Percentiles rank a stretch among this genome's conserved stretches.
Conservation (phyloP, 2,888 invertebrate genomes). For the Baccha elongata region DNA sequence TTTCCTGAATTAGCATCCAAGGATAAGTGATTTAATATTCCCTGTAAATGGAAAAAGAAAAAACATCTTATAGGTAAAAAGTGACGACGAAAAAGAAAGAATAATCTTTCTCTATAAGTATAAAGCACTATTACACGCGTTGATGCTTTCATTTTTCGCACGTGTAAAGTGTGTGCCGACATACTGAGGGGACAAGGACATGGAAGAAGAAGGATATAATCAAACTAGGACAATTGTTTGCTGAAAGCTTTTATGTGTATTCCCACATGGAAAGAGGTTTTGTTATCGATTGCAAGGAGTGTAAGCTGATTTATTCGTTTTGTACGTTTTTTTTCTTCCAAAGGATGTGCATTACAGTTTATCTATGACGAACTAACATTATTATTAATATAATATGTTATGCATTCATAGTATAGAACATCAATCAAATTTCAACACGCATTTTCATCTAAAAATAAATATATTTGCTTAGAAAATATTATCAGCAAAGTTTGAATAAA, state of each 20-base stretch:
- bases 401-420: background rate
- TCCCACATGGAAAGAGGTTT: background rate
- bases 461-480: background rate
- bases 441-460: slow-evolving; percentile 9
- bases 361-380: background rate
- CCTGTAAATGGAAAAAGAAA: background rate
- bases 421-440: slow-evolving; percentile 7
- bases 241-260: slow-evolving; percentile 19
- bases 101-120: background rate
- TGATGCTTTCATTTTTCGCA: slow-evolving; percentile 31
- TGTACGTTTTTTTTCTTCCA: background rate
- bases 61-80: background rate
- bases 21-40: slow-evolving; percentile 17
- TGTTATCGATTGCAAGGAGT: background rate
- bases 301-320: slow-evolving; percentile 7
- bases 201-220: background rate
- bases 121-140: slow-evolving; percentile 12
- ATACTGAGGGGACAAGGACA: background rate
- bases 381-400: background rate
- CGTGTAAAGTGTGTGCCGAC: slow-evolving; percentile 5
- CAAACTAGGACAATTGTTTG: slow-evolving; percentile 28
- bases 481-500: background rate
- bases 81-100: background rate
- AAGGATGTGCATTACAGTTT: background rate
- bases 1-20: slow-evolving; percentile 11